phyloP scores from a whole-genome alignment of 1,140 invertebrate species.

The Adoxophyes honmai region DNA sequence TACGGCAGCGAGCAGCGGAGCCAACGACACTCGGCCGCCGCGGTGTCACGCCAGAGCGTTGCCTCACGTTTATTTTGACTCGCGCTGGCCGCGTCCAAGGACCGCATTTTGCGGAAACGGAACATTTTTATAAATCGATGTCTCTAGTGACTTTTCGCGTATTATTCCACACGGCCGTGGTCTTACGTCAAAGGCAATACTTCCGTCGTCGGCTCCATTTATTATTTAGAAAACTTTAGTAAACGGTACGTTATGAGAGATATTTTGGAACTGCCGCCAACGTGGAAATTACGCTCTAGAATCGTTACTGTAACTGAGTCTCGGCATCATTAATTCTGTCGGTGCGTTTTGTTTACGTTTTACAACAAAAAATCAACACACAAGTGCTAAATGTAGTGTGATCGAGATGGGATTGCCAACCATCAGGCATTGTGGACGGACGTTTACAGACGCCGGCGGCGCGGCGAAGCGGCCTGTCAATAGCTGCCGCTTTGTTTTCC shows the following conservation, averaged over 20 bases:
- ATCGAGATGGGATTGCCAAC: slow-evolving; percentile 28
- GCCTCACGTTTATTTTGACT: slow-evolving; percentile 36
- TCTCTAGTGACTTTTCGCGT: slow-evolving; percentile 33
- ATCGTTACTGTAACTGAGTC: slow-evolving; percentile 40
- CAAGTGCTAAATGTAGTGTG: slow-evolving; percentile 51
- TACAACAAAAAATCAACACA: slow-evolving; percentile 34
- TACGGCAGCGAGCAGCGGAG: background rate
- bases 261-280: slow-evolving; percentile 54
- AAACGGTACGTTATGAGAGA: slow-evolving; percentile 36
- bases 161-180: slow-evolving; percentile 31
- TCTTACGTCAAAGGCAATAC: slow-evolving; percentile 46
- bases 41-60: slow-evolving; percentile 16
- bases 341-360: slow-evolving; percentile 45
- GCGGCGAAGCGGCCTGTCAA: slow-evolving; percentile 1
- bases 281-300: slow-evolving; percentile 44
- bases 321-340: slow-evolving; percentile 45
- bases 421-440: slow-evolving; percentile 1
- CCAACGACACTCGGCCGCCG: background rate
- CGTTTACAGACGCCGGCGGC: background rate
- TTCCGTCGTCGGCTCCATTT: slow-evolving; percentile 56
- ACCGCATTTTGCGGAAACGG: slow-evolving; percentile 30
- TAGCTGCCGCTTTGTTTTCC: slow-evolving; percentile 2
- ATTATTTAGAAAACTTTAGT: slow-evolving; percentile 58
- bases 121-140: slow-evolving; percentile 32
- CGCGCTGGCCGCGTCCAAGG: slow-evolving; percentile 21